phyloP scores from a whole-genome alignment of 2,797 vertebrate genomes.

The Malurus splendens region DNA sequence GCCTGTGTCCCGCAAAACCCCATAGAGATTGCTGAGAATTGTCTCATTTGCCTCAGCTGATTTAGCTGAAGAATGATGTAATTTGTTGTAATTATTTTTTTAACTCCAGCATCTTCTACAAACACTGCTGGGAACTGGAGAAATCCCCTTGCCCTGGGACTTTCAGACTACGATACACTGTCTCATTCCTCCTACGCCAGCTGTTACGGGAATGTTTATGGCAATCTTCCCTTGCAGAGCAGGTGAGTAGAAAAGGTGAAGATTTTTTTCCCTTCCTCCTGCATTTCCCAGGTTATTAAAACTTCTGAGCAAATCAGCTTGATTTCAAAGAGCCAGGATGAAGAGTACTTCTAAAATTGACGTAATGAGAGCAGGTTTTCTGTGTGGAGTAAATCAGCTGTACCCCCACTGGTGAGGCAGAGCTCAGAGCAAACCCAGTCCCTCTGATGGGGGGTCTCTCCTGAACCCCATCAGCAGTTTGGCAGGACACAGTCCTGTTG shows the following conservation, averaged over 20 bases:
- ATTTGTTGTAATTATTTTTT: neutral
- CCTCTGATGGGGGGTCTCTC: neutral
- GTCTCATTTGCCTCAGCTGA: neutral
- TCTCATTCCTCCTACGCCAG: slow-evolving; percentile 76
- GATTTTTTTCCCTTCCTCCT: neutral
- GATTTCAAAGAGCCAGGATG: neutral
- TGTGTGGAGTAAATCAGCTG: neutral
- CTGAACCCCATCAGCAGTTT: neutral
- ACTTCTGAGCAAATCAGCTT: neutral
- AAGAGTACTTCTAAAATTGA: neutral
- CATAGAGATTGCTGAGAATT: fast-evolving
- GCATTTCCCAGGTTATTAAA: neutral
- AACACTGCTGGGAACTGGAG: slow-evolving; percentile 82
- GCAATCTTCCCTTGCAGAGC: slow-evolving; percentile 80
- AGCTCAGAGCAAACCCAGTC: neutral
- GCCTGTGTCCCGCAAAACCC: neutral
- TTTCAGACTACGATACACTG: slow-evolving; percentile 77
- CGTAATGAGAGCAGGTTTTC: neutral
- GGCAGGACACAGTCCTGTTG: neutral
- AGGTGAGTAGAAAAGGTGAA: slow-evolving; percentile 74
- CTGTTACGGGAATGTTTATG: slow-evolving; percentile 77
- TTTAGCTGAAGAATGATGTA: neutral
- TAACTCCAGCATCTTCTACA: slow-evolving; percentile 76
- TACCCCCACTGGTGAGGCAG: neutral
- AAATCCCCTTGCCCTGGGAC: slow-evolving; percentile 71